Evolutionary conservation across 2,888 invertebrate genomes (phyloP).

Genomic region (Ophraella communa): DNA sequence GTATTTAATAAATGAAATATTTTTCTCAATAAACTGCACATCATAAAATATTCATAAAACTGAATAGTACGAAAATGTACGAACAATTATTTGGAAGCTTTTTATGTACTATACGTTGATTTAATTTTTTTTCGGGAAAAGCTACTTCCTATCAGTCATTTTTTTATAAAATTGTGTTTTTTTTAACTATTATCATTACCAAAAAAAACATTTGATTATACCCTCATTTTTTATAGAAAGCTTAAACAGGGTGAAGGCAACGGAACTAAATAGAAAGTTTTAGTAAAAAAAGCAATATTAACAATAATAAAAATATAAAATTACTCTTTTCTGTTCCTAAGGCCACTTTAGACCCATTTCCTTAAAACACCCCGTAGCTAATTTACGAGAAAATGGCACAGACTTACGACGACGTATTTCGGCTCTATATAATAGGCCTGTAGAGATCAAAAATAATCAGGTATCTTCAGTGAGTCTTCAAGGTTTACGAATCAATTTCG

Average conservation of each 20-base stretch:
- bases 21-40: neutral
- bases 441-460: constrained; percentile 43
- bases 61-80: too few relatives aligned
- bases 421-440: constrained; percentile 38
- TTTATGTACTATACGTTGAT: neutral
- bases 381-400: constrained; percentile 41
- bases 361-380: constrained; percentile 18
- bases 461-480: constrained; percentile 34
- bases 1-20: too few relatives aligned
- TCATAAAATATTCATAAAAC: constrained; percentile 18
- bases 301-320: neutral
- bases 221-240: neutral
- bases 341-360: constrained; percentile 1
- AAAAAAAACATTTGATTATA: neutral
- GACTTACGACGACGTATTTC: constrained; percentile 35
- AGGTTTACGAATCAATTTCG: neutral
- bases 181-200: constrained; percentile 4
- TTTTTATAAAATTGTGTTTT: constrained; percentile 31
- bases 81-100: neutral
- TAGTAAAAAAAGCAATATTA: neutral
- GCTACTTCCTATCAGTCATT: constrained; percentile 19
- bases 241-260: neutral
- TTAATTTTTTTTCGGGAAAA: constrained; percentile 1
- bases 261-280: neutral
- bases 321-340: neutral